A percentile compares a stretch with the other conserved stretches of the same genome.
Evolutionary conservation across 2,888 invertebrate species (phyloP).

Genomic region (Ophion costatus): DNA sequence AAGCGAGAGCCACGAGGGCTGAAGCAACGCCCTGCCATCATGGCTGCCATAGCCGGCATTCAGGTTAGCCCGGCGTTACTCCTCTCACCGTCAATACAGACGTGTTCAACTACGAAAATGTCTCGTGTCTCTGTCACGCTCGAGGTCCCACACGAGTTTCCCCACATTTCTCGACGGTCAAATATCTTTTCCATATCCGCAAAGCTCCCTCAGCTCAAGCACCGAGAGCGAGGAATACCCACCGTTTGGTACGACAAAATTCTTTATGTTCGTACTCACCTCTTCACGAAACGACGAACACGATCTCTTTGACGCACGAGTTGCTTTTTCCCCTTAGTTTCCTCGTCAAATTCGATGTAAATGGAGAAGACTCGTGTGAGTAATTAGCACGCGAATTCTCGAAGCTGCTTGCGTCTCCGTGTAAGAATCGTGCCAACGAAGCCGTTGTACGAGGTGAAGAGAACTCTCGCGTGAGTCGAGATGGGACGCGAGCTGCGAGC

Average conservation of each 20-base stretch:
- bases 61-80: slow-evolving; percentile 53
- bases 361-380: slow-evolving; percentile 23
- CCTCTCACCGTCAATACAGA: neutral
- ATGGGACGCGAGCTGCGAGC: slow-evolving; percentile 78
- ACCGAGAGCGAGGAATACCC: neutral
- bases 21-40: slow-evolving; percentile 80
- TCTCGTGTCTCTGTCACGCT: neutral
- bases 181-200: slow-evolving; percentile 44
- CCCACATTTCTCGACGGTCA: slow-evolving; percentile 42
- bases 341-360: slow-evolving; percentile 2
- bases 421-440: slow-evolving; percentile 56
- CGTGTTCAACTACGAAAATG: neutral
- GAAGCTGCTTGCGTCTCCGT: slow-evolving; percentile 35
- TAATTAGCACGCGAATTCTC: slow-evolving; percentile 49
- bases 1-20: slow-evolving; percentile 59
- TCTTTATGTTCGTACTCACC: slow-evolving; percentile 53
- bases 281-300: slow-evolving; percentile 62
- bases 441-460: slow-evolving; percentile 61
- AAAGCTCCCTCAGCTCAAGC: slow-evolving; percentile 5
- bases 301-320: slow-evolving; percentile 55
- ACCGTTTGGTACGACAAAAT: neutral
- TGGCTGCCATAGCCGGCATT: slow-evolving; percentile 75
- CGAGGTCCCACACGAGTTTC: neutral
- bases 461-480: slow-evolving; percentile 64
- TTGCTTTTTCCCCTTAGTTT: slow-evolving; percentile 19